Evolutionary conservation across 1,140 invertebrate genomes (phyloP).

Genomic region (Drosophila setifemur): DNA sequence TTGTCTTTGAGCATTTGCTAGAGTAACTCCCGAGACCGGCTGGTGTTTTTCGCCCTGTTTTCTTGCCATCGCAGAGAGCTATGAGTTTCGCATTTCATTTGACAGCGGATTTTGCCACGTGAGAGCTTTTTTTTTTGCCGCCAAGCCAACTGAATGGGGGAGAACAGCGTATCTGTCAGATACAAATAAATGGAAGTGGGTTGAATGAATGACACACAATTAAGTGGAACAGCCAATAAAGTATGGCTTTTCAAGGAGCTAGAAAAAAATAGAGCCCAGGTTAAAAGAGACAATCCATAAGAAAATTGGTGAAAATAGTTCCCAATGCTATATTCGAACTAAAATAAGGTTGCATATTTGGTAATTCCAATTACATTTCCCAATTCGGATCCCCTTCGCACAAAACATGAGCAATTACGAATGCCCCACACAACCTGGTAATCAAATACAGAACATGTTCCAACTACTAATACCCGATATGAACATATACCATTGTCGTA

Average conservation of each 20-base stretch:
- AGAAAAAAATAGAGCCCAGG: too few relatives aligned
- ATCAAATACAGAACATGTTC: conserved; percentile 68
- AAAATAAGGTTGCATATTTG: too few relatives aligned
- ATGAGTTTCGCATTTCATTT: conserved; percentile 52
- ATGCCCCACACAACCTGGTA: conserved; percentile 50
- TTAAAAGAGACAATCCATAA: too few relatives aligned
- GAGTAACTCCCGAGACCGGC: background rate
- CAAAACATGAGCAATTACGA: conserved; percentile 41
- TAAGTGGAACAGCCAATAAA: background rate
- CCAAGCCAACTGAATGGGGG: background rate
- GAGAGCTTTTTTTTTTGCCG: conserved; percentile 34
- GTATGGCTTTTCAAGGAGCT: background rate
- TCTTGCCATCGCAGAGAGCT: conserved; percentile 3
- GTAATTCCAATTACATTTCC: background rate
- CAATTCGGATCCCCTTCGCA: too few relatives aligned
- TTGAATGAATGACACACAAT: conserved; percentile 18
- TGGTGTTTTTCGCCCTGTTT: background rate
- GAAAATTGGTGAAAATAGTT: too few relatives aligned
- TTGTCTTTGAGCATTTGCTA: conserved; percentile 38
- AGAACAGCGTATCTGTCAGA: conserved; percentile 33
- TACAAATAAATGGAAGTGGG: conserved; percentile 24
- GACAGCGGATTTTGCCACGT: conserved; percentile 28
- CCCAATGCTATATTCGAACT: too few relatives aligned
- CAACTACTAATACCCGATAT: conserved; percentile 36
- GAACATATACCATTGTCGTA: conserved; percentile 20